phyloP scores from a whole-genome alignment of 2,888 invertebrate genomes.

The Drosophila tanythrix region DNA sequence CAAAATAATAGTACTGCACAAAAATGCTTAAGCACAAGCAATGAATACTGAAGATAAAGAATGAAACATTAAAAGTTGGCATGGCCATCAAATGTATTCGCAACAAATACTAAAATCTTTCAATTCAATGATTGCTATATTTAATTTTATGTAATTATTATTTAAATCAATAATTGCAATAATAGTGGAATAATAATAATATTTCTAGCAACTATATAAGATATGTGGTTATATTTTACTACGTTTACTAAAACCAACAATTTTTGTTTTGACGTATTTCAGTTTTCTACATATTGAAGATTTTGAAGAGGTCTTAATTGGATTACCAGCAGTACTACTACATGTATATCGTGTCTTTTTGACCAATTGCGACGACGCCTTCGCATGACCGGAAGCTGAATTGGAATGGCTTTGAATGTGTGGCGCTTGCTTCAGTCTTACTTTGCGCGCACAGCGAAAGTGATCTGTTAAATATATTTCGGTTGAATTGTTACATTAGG shows the following conservation, averaged over 20 bases:
- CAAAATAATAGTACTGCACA: neutral
- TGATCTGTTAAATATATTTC: constrained; percentile 46
- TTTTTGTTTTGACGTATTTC: too few species aligned
- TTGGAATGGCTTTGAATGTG: neutral
- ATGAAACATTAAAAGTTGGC: neutral
- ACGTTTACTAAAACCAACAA: too few species aligned
- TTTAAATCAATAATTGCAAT: too few species aligned
- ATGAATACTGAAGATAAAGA: neutral
- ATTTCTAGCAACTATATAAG: too few species aligned
- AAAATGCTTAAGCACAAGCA: neutral
- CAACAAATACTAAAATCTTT: too few species aligned
- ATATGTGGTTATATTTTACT: too few species aligned
- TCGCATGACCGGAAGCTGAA: constrained; percentile 36
- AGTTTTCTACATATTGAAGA: neutral
- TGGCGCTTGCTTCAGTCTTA: neutral
- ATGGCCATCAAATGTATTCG: too few species aligned
- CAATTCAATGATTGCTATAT: too few species aligned
- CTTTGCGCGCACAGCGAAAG: constrained; percentile 55
- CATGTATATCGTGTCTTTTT: neutral
- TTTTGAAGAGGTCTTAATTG: neutral
- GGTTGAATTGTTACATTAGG: constrained; percentile 64
- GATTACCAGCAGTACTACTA: neutral
- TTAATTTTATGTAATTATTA: too few species aligned
- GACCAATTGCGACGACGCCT: constrained; percentile 14
- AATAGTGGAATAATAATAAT: too few species aligned